Evolutionary conservation across 2,113 vertebrate genomes (phyloP).

Genomic region (Halichoerus grypus): DNA sequence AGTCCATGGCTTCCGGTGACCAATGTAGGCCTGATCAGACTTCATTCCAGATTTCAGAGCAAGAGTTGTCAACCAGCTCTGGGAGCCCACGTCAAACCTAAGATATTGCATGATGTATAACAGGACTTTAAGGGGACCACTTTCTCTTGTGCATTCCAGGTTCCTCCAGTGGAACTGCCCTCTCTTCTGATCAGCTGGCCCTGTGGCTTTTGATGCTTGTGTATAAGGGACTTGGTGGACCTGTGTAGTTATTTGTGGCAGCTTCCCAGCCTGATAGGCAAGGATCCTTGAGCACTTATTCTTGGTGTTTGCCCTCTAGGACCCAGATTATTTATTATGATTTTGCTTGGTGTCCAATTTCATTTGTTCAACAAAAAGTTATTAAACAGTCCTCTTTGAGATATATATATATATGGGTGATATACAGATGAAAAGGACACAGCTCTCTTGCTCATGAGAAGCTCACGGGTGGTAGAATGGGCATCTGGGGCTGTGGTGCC

Average conservation of each 20-base stretch:
- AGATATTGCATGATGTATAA: no score
- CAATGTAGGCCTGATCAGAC: not conserved
- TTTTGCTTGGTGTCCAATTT: not conserved
- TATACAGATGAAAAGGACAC: not conserved
- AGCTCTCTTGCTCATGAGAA: not conserved
- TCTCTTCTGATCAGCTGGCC: not conserved
- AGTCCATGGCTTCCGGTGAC: not conserved
- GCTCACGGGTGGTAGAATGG: fast-evolving
- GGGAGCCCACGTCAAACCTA: not conserved
- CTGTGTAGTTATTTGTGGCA: not conserved
- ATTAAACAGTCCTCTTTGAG: not conserved
- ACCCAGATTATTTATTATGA: not conserved
- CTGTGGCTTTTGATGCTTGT: not conserved
- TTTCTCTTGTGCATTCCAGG: not conserved
- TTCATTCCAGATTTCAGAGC: not conserved
- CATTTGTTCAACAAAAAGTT: not conserved
- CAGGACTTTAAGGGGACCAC: not conserved
- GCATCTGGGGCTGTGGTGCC: no score
- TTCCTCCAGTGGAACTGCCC: not conserved
- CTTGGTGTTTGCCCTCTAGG: not conserved
- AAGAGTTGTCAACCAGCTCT: not conserved
- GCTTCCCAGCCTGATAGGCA: not conserved
- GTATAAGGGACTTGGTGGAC: not conserved
- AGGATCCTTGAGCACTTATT: not conserved
- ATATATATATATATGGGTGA: no score